These are phyloP conservation scores for Akabosia matsudoensis DNA, from an alignment of 1,140 invertebrate genomes.

Conservation along the genomic window DNA sequence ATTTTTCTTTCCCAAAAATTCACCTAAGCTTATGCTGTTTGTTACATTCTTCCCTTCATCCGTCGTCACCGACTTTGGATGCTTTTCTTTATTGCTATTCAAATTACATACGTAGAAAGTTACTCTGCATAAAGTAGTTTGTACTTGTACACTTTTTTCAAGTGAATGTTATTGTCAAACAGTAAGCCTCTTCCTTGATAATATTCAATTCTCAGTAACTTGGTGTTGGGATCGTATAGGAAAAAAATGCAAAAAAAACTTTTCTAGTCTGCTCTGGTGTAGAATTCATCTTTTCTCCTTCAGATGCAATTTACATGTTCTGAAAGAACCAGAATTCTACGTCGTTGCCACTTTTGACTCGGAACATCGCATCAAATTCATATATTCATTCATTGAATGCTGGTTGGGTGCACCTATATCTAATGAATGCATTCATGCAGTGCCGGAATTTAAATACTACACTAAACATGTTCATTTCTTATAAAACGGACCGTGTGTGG, in stretches of 20 bases:
- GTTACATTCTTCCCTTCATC: neutral
- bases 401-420: slow-evolving; percentile 16
- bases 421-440: slow-evolving; percentile 5
- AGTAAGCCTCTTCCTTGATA: neutral
- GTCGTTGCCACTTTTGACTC: slow-evolving; percentile 13
- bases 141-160: neutral
- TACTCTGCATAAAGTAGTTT: slow-evolving; percentile 17
- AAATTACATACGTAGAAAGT: slow-evolving; percentile 15
- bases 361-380: slow-evolving; percentile 5
- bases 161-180: neutral
- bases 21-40: too few relatives aligned
- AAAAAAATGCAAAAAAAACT: too few relatives aligned
- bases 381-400: slow-evolving; percentile 4
- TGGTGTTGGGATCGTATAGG: too few relatives aligned
- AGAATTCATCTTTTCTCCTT: neutral
- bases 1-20: too few relatives aligned
- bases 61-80: neutral
- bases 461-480: neutral
- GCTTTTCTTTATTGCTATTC: slow-evolving; percentile 15
- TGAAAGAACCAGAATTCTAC: neutral
- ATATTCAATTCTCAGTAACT: too few relatives aligned
- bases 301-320: slow-evolving; percentile 14
- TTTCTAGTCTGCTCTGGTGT: neutral
- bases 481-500: neutral
- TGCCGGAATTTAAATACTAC: neutral